These are phyloP conservation scores for Pelmatolapia mariae DNA, from an alignment of 2,113 vertebrate genomes.

Conservation along the genomic window DNA sequence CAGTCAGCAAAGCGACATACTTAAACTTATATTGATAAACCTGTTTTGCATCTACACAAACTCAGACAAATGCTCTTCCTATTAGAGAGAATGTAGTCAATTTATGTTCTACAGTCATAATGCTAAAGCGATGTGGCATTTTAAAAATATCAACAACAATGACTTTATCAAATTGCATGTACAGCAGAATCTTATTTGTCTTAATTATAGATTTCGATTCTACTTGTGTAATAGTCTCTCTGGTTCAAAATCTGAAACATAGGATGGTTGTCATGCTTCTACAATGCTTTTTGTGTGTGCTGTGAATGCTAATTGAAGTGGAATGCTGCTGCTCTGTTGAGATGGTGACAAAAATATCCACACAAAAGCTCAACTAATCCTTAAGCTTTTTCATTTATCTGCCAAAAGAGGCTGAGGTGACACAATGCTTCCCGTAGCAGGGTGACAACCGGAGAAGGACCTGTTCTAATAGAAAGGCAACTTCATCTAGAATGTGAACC, in stretches of 20 bases:
- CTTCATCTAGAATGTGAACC: neutral
- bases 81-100: too few relatives aligned
- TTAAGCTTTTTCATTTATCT: neutral
- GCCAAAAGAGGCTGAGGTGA: neutral
- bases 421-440: neutral
- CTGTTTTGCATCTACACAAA: neutral
- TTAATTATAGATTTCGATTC: accelerated
- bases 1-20: neutral
- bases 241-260: neutral
- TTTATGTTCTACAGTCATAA: neutral
- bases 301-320: neutral
- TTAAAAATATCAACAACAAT: neutral
- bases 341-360: neutral
- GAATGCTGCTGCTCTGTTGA: neutral
- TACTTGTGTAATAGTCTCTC: neutral
- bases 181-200: neutral
- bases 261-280: neutral
- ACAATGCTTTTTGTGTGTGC: neutral
- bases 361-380: neutral
- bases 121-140: neutral
- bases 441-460: neutral
- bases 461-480: neutral
- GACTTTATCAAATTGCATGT: neutral
- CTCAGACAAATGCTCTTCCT: neutral
- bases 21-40: neutral